Evolutionary conservation across 2,888 invertebrate genomes (phyloP), one percentile per base, ranked within the genome.

Genomic region (Acronicta psi): DNA sequence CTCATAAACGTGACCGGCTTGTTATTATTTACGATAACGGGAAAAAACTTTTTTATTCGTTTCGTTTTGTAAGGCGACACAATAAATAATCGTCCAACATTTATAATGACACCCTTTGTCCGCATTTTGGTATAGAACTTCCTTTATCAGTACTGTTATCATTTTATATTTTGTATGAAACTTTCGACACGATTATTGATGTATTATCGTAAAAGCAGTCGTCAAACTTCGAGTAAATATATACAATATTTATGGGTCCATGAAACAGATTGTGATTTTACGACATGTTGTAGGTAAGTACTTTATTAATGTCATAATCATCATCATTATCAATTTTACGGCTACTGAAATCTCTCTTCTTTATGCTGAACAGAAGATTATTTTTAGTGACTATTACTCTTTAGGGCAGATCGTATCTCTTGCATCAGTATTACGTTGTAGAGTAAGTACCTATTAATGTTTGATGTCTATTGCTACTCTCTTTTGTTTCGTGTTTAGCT

Each of bases 371-470:
- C 47, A 55, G 53, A 29, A 52, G 46, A 54, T 46, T 73, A 73
- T 73, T 67, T 73, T 70, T 56, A 70, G 63, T 47, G 16, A 17
- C 50, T 41, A 70, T 70, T 73, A 69, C 56, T 52, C 51, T 69
- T 59, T 54, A 63, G 54, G 49, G 49, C 45, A 50, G 51, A 38
- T 47, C 45, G 5, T 14, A 59, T 59, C 45, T 55, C 20, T n/a
- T 11, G 31, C 37, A 51, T 66, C 34, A 59, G 42, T 37, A 50
- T 45, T 14, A 40, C 42, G 34, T 42, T 52, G 18, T 59, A 11
- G 2, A 0, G 1, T n/a, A n/a, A n/a, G n/a, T n/a, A n/a, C n/a
- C n/a, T n/a, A 31, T 58, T 46, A 10, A 38, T 55, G 51, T 49
- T 45, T 18, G 53, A 54, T 64, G 43, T 18, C 4, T 54, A 54